Evolutionary conservation across 2,888 invertebrate species (phyloP).

Genomic region (Scaptomyza parva): DNA sequence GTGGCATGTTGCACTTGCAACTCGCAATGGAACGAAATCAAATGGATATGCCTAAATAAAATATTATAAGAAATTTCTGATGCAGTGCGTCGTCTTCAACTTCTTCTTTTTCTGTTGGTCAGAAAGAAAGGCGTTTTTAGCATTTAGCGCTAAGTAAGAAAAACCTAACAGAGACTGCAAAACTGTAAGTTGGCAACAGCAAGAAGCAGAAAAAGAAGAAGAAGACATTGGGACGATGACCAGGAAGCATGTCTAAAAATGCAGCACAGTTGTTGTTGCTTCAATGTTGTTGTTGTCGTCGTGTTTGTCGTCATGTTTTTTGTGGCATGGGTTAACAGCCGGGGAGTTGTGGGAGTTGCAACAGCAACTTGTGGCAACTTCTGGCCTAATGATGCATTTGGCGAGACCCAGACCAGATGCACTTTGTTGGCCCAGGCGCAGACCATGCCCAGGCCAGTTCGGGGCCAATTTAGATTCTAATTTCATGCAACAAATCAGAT

Average conservation of each 20-base stretch:
- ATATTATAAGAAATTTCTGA: constrained; percentile 76
- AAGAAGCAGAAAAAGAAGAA: neutral
- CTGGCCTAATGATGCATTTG: constrained; percentile 74
- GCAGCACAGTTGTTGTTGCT: constrained; percentile 35
- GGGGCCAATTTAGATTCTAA: constrained; percentile 75
- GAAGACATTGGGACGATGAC: constrained; percentile 41
- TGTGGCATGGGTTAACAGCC: constrained; percentile 11
- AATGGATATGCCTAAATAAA: constrained; percentile 62
- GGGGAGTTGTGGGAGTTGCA: constrained; percentile 44
- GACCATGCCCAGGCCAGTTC: constrained; percentile 8
- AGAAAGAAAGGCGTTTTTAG: constrained; percentile 56
- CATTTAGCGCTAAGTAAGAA: constrained; percentile 71
- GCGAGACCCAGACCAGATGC: constrained; percentile 35
- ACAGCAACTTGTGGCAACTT: constrained; percentile 30
- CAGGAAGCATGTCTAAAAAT: constrained; percentile 77
- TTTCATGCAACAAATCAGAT: constrained; percentile 76
- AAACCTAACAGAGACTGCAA: constrained; percentile 43
- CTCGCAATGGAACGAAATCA: neutral
- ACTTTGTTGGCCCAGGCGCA: constrained; percentile 49
- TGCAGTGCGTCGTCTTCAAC: constrained; percentile 64
- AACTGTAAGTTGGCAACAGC: constrained; percentile 1
- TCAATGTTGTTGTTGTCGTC: constrained; percentile 47
- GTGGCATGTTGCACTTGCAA: constrained; percentile 58
- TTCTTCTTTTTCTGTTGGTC: constrained; percentile 41
- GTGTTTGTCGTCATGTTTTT: constrained; percentile 67